phyloP scores from a whole-genome alignment of 1,140 invertebrate species.

The Ridgeia piscesae region DNA sequence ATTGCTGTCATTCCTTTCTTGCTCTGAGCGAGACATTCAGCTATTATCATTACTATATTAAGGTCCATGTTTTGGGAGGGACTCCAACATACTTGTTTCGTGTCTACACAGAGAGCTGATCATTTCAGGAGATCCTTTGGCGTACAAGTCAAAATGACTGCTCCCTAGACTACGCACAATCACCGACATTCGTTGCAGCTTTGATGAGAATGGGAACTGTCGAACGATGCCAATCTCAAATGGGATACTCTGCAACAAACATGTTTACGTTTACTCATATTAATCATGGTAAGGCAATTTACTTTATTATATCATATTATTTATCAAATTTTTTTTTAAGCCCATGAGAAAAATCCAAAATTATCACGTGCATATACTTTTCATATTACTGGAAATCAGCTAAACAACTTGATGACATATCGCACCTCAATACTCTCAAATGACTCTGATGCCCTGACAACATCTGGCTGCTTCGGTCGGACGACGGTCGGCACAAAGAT shows the following conservation, averaged over 20 bases:
- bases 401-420: background rate
- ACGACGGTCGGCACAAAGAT: slow-evolving; percentile 77
- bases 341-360: too few relatives aligned
- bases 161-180: slow-evolving; percentile 70
- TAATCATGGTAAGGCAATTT: too few relatives aligned
- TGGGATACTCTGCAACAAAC: slow-evolving; percentile 24
- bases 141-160: slow-evolving; percentile 72
- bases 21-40: too few relatives aligned
- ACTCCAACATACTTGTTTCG: slow-evolving; percentile 61
- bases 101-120: slow-evolving; percentile 67
- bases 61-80: too few relatives aligned
- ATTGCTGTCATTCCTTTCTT: too few relatives aligned
- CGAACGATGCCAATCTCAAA: slow-evolving; percentile 75
- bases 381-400: too few relatives aligned
- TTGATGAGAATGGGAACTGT: slow-evolving; percentile 88
- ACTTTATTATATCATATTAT: background rate
- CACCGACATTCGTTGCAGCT: slow-evolving; percentile 83
- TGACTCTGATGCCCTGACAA: slow-evolving; percentile 19
- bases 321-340: too few relatives aligned
- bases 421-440: slow-evolving; percentile 23
- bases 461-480: slow-evolving; percentile 57
- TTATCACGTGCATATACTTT: too few relatives aligned
- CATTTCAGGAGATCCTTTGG: slow-evolving; percentile 91
- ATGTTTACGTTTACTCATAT: background rate
- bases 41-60: too few relatives aligned